Base-by-base conservation (phyloP, 2,797 vertebrate genomes). In the Pelochelys cantorii region DNA sequence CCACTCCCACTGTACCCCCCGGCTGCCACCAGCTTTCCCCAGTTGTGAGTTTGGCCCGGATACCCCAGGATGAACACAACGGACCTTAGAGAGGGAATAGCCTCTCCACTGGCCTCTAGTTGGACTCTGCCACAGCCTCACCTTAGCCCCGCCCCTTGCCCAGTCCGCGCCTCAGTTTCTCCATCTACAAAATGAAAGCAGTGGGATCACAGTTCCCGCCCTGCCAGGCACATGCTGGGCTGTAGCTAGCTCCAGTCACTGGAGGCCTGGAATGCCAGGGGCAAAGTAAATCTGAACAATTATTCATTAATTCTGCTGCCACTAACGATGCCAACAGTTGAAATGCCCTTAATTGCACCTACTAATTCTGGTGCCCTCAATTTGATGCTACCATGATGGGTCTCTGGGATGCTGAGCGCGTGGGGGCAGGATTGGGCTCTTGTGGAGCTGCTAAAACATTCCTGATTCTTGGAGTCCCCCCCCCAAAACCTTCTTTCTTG, bases 381-480 rank as follows among this genome's bases (percentile, higher is more conserved):
- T 34, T 8, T 23, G 68, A 23, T 34, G 20, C 20, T 9, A 18
- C 3, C 18, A 3, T 34, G 20, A 3, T 23, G n/a, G 22, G n/a
- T 37, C 34, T 5, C 18, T 71, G 68, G 34, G 17, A 23, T 2
- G 5, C 34, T 37, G n/a, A 5, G 25, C 25, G 4, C 13, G 3
- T 7, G 74, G 42, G 42, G 13, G 18, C 34, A 37, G 9, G 68
- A 23, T 34, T 18, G 22, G 34, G 42, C 25, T 15, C 13, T 17
- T 13, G 29, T 0, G 1, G 56, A 88, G 84, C 94, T 93, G 91
- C 95, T 87, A 0, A 87, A 85, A 59, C 11, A 34, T 93, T 78
- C 80, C 0, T 1, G 2, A 71, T 71, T 68, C 2, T 97, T 97
- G 96, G 94, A 95, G 94, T 95, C 87, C 87, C 90, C 94, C 93